These are phyloP conservation scores for Hymenochirus boettgeri DNA, from an alignment of 2,113 vertebrate genomes.

Conservation along the genomic window DNA sequence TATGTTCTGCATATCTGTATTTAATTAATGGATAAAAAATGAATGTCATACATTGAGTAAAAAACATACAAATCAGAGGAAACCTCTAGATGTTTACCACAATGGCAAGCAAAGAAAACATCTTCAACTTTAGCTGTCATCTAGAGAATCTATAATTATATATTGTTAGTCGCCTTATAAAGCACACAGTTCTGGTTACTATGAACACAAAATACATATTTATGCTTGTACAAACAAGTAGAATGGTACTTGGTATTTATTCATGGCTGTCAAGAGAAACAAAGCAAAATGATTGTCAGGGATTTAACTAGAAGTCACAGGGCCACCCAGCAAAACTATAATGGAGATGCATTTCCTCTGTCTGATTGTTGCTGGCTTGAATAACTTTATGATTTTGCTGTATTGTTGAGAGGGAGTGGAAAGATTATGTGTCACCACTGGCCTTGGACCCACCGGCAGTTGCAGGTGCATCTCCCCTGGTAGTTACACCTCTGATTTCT, in stretches of 20 bases:
- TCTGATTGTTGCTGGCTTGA: too few relatives aligned
- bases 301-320: too few relatives aligned
- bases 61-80: background rate
- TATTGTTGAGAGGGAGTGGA: too few relatives aligned
- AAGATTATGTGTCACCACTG: too few relatives aligned
- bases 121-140: background rate
- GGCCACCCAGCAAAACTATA: too few relatives aligned
- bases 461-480: too few relatives aligned
- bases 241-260: constrained; percentile 16
- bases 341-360: too few relatives aligned
- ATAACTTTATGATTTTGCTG: too few relatives aligned
- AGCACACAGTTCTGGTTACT: background rate
- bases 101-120: too few relatives aligned
- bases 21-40: background rate
- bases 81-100: background rate
- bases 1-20: background rate
- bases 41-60: background rate
- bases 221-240: constrained; percentile 4
- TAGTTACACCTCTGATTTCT: too few relatives aligned
- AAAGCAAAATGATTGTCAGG: constrained; percentile 4
- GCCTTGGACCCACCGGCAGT: too few relatives aligned
- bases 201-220: background rate
- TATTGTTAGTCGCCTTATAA: background rate
- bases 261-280: constrained; percentile 30
- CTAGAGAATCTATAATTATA: background rate